Percentiles rank a stretch among this genome's conserved stretches.
Conservation (phyloP, 2,113 vertebrate species). For the Rhinoderma darwinii region DNA sequence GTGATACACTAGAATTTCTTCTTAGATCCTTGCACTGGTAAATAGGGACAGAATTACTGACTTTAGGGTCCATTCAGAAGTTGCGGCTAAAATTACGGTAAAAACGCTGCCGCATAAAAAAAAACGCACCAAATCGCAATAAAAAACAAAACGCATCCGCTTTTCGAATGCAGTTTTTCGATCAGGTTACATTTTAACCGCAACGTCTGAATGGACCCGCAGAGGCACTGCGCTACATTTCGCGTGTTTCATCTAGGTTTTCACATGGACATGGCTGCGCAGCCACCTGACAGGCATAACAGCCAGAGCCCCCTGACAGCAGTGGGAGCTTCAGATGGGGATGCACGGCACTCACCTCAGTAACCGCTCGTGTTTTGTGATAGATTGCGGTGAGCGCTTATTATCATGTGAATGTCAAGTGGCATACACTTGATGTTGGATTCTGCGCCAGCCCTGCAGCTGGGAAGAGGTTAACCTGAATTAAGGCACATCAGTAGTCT, state of each 20-base stretch:
- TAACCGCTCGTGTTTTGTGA: background rate
- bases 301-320: slow-evolving; percentile 8
- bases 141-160: too few relatives aligned
- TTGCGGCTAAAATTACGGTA: too few relatives aligned
- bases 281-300: background rate
- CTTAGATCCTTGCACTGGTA: background rate
- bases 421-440: background rate
- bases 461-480: slow-evolving; percentile 38
- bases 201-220: too few relatives aligned
- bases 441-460: background rate
- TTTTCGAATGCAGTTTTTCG: too few relatives aligned
- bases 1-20: background rate
- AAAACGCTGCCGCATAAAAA: too few relatives aligned
- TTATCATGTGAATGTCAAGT: slow-evolving; percentile 12
- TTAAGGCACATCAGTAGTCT: slow-evolving; percentile 28
- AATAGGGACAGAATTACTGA: too few relatives aligned
- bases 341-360: slow-evolving; percentile 19
- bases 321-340: background rate
- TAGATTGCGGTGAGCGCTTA: slow-evolving; percentile 3
- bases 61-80: background rate
- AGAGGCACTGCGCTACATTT: background rate
- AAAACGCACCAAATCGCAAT: too few relatives aligned
- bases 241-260: background rate
- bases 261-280: too few relatives aligned
- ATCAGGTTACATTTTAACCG: too few relatives aligned